A percentile compares a stretch with the other conserved stretches of the same genome.
Evolutionary conservation across 2,888 invertebrate genomes (phyloP).

Genomic region (Coleophora flavipennella): DNA sequence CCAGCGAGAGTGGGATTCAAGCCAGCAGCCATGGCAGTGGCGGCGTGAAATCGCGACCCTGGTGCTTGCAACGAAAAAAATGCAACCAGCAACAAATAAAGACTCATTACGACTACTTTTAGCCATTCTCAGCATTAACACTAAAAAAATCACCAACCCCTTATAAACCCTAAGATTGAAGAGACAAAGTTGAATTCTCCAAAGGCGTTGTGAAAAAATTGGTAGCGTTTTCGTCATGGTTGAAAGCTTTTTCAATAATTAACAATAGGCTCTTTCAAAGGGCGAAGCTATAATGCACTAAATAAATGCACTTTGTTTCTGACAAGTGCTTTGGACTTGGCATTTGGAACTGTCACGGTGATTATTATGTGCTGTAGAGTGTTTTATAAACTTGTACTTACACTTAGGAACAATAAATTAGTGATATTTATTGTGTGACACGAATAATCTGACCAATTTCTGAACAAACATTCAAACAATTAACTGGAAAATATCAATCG

Average conservation of each 20-base stretch:
- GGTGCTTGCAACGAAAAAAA: conserved; percentile 39
- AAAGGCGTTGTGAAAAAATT: not conserved
- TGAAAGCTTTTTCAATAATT: conserved; percentile 27
- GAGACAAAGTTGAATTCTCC: conserved; percentile 12
- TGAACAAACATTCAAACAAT: too few relatives aligned
- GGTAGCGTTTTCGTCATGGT: conserved; percentile 23
- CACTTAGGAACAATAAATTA: too few relatives aligned
- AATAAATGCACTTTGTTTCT: conserved; percentile 10
- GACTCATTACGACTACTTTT: conserved; percentile 33
- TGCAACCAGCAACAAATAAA: not conserved
- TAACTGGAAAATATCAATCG: too few relatives aligned
- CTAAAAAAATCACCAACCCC: not conserved
- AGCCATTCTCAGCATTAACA: conserved; percentile 1
- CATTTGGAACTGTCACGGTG: not conserved
- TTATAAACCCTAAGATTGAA: not conserved
- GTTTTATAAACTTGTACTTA: too few relatives aligned
- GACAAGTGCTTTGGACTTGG: too few relatives aligned
- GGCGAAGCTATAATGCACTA: conserved; percentile 16
- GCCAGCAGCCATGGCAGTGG: conserved; percentile 40
- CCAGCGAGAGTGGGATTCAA: conserved; percentile 14
- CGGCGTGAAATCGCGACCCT: conserved; percentile 44
- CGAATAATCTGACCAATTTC: too few relatives aligned
- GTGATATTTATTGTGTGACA: too few relatives aligned
- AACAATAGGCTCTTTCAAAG: conserved; percentile 23
- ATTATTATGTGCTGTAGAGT: not conserved